phyloP scores from a whole-genome alignment of 1,140 invertebrate genomes.

The Eueides isabella region DNA sequence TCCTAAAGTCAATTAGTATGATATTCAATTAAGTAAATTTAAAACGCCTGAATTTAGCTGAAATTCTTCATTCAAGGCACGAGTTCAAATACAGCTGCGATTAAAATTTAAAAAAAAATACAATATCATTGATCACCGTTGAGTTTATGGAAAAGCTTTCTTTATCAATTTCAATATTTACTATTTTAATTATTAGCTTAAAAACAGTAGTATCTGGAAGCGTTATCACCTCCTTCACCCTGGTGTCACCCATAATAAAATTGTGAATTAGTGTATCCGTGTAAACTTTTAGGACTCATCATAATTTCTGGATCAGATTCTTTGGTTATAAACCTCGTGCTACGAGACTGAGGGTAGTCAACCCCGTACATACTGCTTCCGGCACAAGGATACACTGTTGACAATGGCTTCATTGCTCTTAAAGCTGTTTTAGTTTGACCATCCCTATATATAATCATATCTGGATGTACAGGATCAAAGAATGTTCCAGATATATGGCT shows the following conservation, averaged over 20 bases:
- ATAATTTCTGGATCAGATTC: slow-evolving; percentile 59
- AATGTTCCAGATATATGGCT: slow-evolving; percentile 78
- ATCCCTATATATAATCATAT: slow-evolving; percentile 77
- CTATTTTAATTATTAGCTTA: slow-evolving; percentile 39
- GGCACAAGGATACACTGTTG: slow-evolving; percentile 72
- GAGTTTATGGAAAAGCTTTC: not conserved
- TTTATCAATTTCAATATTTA: not conserved
- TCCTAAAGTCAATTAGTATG: too few relatives aligned
- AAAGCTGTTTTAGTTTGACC: slow-evolving; percentile 62
- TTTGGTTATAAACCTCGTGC: slow-evolving; percentile 60
- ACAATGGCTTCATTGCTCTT: slow-evolving; percentile 72
- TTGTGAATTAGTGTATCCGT: slow-evolving; percentile 70
- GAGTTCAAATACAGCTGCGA: not conserved
- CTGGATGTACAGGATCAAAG: slow-evolving; percentile 77
- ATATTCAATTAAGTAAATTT: too few relatives aligned
- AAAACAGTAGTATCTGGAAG: slow-evolving; percentile 73
- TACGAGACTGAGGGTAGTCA: slow-evolving; percentile 68
- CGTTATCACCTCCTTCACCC: slow-evolving; percentile 54
- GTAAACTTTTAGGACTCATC: slow-evolving; percentile 76
- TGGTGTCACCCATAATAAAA: slow-evolving; percentile 78
- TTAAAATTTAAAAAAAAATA: too few relatives aligned
- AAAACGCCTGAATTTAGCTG: too few relatives aligned
- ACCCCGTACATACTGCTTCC: slow-evolving; percentile 77
- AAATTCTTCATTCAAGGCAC: too few relatives aligned
- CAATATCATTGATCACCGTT: not conserved